Base-by-base conservation (phyloP, 2,888 invertebrate species). In the Alviniconcha strummeri region DNA sequence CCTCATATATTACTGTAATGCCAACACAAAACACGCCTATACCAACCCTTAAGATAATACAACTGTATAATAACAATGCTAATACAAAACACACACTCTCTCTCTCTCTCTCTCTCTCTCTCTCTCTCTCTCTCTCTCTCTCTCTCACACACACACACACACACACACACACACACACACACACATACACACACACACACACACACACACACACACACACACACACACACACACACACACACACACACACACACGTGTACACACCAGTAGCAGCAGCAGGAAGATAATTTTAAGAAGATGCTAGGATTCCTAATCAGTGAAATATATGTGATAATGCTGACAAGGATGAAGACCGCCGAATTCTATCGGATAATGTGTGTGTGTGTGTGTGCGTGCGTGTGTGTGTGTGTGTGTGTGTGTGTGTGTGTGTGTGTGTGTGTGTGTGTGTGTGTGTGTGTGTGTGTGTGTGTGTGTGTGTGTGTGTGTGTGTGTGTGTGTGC, bases 401-500 rank as follows among this genome's bases (percentile, higher is more conserved):
- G 64, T 64, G 15, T 64, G 64, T 15, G 15, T 64, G 64, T 64
- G 15, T 64, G 64, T 64, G 15, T 64, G 64, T 64, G 15, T 64
- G 64, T 5, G n/a, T 71, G n/a, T 71, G n/a, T 71, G n/a, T 71
- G n/a, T n/a, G 17, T 15, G 6, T n/a, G 17, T 15, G 6, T n/a
- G 17, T 15, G 6, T n/a, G 6, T 15, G 6, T 71, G 17, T 15
- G 6, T n/a, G n/a, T 15, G 17, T 71, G 6, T 15, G 69, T 71
- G n/a, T 15, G 69, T 71, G n/a, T 6, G 69, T 71, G 6, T 71
- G 69, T 71, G n/a, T 71, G 69, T 71, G n/a, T 71, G 69, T 71
- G n/a, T 71, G 69, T 71, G n/a, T 71, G 69, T 71, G n/a, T 71
- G 69, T 71, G n/a, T 71, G 69, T 71, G n/a, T 71, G 69, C 17